Base-by-base conservation (phyloP, 1,140 invertebrate species). In the Zaprionus africanus region DNA sequence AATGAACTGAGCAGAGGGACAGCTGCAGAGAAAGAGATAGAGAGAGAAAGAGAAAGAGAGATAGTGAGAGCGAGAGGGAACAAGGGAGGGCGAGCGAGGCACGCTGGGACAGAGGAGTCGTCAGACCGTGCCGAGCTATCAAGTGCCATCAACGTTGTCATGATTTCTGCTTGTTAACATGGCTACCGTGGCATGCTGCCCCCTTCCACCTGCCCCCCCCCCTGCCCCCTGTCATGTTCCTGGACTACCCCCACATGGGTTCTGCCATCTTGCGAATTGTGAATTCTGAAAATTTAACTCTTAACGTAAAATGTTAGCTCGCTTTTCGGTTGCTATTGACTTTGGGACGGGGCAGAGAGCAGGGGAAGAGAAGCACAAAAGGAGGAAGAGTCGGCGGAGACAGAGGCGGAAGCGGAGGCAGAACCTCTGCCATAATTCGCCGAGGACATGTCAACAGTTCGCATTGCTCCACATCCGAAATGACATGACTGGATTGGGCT, bases 211-310 rank as follows among this genome's bases (percentile, higher is more conserved):
- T 15, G 24, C 41, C 26, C 1, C 22, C 43, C 34, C 22, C 22
- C 22, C 2, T 2, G 34, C 17, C 41, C 26, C 57, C 31, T 34
- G 31, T 60, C 22, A 13, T 3, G 17, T 59, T 17, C n/a, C 54
- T 22, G 49, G 5, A 26, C 19, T 13, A 9, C 31, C 41, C 56
- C n/a, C 63, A 68, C 54, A 58, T 76, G 71, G 78, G 70, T 84
- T 80, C 72, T 81, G 78, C 81, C 76, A 76, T 88, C 87, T 91
- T 91, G 73, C 84, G 83, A 91, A 81, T 91, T 91, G 76, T 90
- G 87, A 91, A 87, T 91, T 91, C 81, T 84, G 82, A 91, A 91
- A 87, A 84, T 91, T 81, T 79, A 90, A 88, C 85, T 88, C 78
- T 83, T 85, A 81, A 78, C 82, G 75, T 75, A 71, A 76, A 76